phyloP scores from a whole-genome alignment of 1,140 invertebrate species.

The Sarcophaga peregrina region DNA sequence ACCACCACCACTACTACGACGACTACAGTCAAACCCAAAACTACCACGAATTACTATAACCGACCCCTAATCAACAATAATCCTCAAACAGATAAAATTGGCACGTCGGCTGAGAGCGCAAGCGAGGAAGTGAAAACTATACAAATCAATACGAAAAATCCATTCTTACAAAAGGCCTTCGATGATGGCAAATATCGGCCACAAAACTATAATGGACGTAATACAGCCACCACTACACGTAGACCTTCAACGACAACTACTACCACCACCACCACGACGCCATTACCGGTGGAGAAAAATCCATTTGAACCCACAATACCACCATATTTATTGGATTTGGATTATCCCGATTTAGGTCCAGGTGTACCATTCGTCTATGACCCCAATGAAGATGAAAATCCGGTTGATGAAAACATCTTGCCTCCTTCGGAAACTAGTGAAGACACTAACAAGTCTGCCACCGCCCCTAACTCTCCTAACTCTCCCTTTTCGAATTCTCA shows the following conservation, averaged over 20 bases:
- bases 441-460: neutral
- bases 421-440: constrained; percentile 39
- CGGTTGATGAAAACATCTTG: constrained; percentile 37
- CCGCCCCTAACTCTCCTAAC: constrained; percentile 19
- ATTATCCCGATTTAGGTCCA: constrained; percentile 63
- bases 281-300: constrained; percentile 51
- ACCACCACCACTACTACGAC: constrained; percentile 38
- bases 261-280: constrained; percentile 46
- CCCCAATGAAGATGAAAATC: constrained; percentile 54
- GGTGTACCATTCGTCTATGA: constrained; percentile 58
- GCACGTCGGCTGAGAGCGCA: neutral
- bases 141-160: constrained; percentile 35
- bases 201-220: neutral
- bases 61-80: constrained; percentile 42
- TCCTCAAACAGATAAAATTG: constrained; percentile 38
- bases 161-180: constrained; percentile 39
- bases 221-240: neutral
- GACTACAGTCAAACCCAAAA: constrained; percentile 38
- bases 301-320: constrained; percentile 60
- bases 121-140: neutral
- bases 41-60: constrained; percentile 39
- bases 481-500: constrained; percentile 51
- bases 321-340: constrained; percentile 60
- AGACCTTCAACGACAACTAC: constrained; percentile 40
- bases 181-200: constrained; percentile 28